Conservation (phyloP, 2,888 invertebrate genomes). For the Zaprionus lineosus region DNA sequence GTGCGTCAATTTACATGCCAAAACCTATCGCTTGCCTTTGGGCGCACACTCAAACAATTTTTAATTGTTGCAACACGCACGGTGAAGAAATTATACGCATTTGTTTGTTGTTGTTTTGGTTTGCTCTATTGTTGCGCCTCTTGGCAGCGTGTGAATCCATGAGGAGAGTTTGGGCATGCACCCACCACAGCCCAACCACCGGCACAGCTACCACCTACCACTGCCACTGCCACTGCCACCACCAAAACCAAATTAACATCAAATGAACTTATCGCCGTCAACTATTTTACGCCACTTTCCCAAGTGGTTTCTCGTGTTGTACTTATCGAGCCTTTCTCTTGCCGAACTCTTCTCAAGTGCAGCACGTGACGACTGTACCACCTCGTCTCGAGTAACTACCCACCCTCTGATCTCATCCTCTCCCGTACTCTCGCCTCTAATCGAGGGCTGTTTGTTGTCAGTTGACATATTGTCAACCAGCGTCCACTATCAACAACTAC, state of each 20-base stretch:
- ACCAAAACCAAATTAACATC: conserved; percentile 56
- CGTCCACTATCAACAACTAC: conserved; percentile 70
- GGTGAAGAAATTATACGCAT: conserved; percentile 36
- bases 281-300: conserved; percentile 76
- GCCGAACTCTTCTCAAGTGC: conserved; percentile 44
- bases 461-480: conserved; percentile 78
- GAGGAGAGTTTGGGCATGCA: conserved; percentile 45
- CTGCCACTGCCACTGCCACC: conserved; percentile 25
- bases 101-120: conserved; percentile 64
- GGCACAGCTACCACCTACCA: conserved; percentile 18
- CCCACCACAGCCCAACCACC: conserved; percentile 50
- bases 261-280: conserved; percentile 73
- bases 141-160: conserved; percentile 62
- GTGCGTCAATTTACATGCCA: conserved; percentile 72
- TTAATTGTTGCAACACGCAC: conserved; percentile 77
- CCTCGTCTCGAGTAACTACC: background rate
- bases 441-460: conserved; percentile 63
- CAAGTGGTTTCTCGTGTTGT: conserved; percentile 75
- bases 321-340: conserved; percentile 48
- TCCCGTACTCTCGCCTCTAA: no score
- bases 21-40: conserved; percentile 23
- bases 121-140: conserved; percentile 60
- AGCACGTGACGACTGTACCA: conserved; percentile 71
- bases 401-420: background rate
- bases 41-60: conserved; percentile 44